phyloP scores from a whole-genome alignment of 2,888 invertebrate genomes.

The Chrysolina oricalcia region DNA sequence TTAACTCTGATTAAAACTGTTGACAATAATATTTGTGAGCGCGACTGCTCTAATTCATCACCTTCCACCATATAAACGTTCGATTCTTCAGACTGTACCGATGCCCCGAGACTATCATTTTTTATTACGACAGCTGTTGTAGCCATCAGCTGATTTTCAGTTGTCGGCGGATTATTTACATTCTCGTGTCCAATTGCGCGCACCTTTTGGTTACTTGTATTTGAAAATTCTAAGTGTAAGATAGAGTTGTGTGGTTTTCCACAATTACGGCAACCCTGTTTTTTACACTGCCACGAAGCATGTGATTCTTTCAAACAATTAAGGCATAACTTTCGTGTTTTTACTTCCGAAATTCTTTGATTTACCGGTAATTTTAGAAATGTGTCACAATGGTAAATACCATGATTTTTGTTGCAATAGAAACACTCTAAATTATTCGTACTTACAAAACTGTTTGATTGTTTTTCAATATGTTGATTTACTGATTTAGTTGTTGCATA shows the following conservation, averaged over 20 bases:
- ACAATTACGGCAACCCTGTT: slow-evolving; percentile 17
- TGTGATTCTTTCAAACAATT: slow-evolving; percentile 13
- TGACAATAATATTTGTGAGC: too few relatives aligned
- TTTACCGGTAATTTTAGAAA: not conserved
- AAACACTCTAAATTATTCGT: not conserved
- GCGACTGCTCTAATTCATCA: too few relatives aligned
- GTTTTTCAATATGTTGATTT: not conserved
- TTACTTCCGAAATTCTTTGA: slow-evolving; percentile 19
- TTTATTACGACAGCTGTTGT: too few relatives aligned
- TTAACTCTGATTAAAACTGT: too few relatives aligned
- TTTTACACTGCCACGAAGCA: slow-evolving; percentile 1
- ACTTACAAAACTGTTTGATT: slow-evolving; percentile 12
- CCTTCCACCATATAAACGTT: too few relatives aligned
- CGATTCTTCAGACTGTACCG: too few relatives aligned
- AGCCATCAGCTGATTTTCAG: too few relatives aligned
- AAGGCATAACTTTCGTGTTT: slow-evolving; percentile 31
- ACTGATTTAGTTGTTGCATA: not conserved
- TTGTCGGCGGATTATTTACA: too few relatives aligned
- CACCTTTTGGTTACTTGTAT: not conserved
- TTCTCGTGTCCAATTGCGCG: too few relatives aligned
- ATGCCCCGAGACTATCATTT: too few relatives aligned
- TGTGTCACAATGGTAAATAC: slow-evolving; percentile 9
- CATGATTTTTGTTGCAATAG: slow-evolving; percentile 16
- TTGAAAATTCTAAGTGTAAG: not conserved
- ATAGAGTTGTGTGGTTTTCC: not conserved